Percentiles rank a stretch among this genome's conserved stretches.
phyloP scores from a whole-genome alignment of 2,888 invertebrate species.

The Agrotis exclamationis region DNA sequence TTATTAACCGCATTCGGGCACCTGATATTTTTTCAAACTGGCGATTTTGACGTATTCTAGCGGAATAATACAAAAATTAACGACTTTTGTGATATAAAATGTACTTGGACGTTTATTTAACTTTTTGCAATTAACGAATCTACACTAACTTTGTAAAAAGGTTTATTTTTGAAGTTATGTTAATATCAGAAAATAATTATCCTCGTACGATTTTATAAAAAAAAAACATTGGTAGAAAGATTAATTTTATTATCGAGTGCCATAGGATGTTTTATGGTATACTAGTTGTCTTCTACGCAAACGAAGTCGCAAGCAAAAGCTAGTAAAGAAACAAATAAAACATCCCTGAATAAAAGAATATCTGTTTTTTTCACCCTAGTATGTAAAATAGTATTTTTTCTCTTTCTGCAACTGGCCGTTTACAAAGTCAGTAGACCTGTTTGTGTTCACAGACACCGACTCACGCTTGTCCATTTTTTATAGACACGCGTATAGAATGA shows the following conservation, averaged over 20 bases:
- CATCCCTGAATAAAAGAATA: conserved; percentile 16
- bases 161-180: neutral
- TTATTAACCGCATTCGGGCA: neutral
- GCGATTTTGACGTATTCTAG: neutral
- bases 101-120: neutral
- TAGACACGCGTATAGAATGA: conserved; percentile 50
- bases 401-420: neutral
- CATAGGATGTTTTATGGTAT: neutral
- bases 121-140: neutral
- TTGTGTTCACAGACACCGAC: conserved; percentile 6
- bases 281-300: too few species aligned
- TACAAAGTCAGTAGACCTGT: conserved; percentile 17
- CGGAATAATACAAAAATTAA: neutral
- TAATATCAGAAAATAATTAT: too few species aligned
- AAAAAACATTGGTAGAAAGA: neutral
- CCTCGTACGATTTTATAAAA: neutral
- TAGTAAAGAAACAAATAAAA: neutral
- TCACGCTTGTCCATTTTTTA: conserved; percentile 45
- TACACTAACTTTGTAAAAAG: neutral
- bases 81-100: neutral
- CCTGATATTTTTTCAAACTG: neutral
- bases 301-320: neutral
- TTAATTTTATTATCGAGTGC: neutral
- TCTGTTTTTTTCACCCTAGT: neutral
- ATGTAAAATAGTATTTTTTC: neutral